Percentiles rank a stretch among this genome's conserved stretches.
Evolutionary conservation across 2,113 vertebrate genomes (phyloP).

Genomic region (Penelope pileata): DNA sequence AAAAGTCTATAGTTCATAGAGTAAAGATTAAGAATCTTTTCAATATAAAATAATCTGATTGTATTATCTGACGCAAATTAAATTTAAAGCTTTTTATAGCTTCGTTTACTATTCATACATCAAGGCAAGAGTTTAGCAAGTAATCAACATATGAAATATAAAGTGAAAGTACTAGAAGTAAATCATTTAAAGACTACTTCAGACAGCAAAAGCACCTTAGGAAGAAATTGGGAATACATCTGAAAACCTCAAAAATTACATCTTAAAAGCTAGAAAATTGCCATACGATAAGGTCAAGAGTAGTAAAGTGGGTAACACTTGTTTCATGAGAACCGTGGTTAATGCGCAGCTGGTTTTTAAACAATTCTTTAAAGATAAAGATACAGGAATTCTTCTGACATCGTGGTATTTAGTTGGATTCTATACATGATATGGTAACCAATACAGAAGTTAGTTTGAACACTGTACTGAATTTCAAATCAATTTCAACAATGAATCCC

Average conservation of each 20-base stretch:
- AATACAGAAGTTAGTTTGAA: not conserved
- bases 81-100: conserved; percentile 54
- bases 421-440: not conserved
- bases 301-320: conserved; percentile 56
- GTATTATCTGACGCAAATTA: conserved; percentile 25
- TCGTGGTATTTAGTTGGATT: not conserved
- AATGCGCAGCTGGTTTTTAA: conserved; percentile 55
- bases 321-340: conserved; percentile 23
- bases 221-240: conserved; percentile 45
- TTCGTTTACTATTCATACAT: conserved; percentile 48
- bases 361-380: conserved; percentile 34
- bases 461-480: too few relatives aligned
- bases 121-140: conserved; percentile 44
- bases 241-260: conserved; percentile 56
- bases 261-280: conserved; percentile 61
- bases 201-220: conserved; percentile 62
- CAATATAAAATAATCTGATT: not conserved
- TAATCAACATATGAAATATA: conserved; percentile 57
- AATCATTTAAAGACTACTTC: conserved; percentile 53
- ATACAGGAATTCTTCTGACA: not conserved
- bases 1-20: not conserved
- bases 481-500: not conserved
- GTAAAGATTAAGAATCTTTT: not conserved
- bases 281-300: conserved; percentile 67
- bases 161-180: conserved; percentile 45